These are phyloP conservation scores for Anolis carolinensis DNA, from an alignment of 2,113 vertebrate genomes.

Conservation along the genomic window DNA sequence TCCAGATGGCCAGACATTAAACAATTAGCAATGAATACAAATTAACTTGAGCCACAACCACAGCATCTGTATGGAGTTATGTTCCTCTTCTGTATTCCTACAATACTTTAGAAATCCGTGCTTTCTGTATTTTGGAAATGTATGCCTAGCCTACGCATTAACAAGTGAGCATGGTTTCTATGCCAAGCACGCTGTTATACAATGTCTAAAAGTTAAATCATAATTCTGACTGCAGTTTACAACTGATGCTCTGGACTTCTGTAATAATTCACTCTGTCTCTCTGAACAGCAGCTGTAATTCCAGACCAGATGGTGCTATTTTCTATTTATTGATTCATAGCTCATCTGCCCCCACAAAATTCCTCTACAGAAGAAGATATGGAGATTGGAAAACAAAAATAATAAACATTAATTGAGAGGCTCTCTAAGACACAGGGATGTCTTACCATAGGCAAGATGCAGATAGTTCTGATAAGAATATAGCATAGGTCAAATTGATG, in stretches of 20 bases:
- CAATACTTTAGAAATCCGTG: not conserved
- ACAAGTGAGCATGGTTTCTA: not conserved
- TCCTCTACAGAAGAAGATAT: not conserved
- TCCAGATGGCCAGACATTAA: too few relatives aligned
- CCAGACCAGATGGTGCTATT: conserved; percentile 2
- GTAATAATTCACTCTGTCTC: not conserved
- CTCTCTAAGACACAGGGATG: conserved; percentile 31
- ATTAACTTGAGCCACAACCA: not conserved
- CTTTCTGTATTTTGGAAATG: not conserved
- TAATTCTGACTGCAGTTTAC: not conserved
- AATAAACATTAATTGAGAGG: conserved; percentile 11
- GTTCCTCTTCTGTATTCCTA: not conserved
- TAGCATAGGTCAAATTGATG: conserved; percentile 36
- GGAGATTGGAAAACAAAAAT: conserved; percentile 11
- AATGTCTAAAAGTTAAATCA: not conserved
- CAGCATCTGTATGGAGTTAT: not conserved
- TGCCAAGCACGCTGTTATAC: not conserved
- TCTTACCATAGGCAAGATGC: conserved; percentile 33
- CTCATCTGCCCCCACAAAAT: not conserved
- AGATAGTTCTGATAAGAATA: conserved; percentile 35
- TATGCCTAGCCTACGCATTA: not conserved
- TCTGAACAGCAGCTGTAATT: conserved; percentile 26
- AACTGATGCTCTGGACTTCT: not conserved
- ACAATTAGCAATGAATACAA: not conserved
- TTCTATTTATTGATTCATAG: conserved; percentile 25